These are phyloP conservation scores for Stenichneumon culpator DNA, from an alignment of 2,888 invertebrate genomes.

Conservation along the genomic window DNA sequence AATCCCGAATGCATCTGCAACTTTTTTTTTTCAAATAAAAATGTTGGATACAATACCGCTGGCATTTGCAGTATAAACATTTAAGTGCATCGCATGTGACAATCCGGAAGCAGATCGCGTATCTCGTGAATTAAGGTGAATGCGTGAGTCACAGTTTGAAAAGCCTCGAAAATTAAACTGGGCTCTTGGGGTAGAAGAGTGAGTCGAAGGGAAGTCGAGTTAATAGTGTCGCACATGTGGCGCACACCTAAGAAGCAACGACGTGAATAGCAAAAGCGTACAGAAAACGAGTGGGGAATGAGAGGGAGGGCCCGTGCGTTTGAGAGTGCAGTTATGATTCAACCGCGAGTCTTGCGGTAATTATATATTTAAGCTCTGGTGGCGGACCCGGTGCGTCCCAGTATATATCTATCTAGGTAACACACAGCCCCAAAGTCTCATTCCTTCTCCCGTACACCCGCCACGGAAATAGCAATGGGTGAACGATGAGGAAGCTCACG, in stretches of 20 bases:
- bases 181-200: not conserved
- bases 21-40: not conserved
- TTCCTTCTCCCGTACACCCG: slow-evolving; percentile 24
- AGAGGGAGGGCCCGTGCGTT: slow-evolving; percentile 40
- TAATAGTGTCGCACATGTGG: slow-evolving; percentile 65
- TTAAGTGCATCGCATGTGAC: not conserved
- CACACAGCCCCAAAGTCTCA: slow-evolving; percentile 42
- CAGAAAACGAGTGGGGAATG: slow-evolving; percentile 40
- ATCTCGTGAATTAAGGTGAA: slow-evolving; percentile 55
- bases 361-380: slow-evolving; percentile 68
- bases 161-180: slow-evolving; percentile 55
- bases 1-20: not conserved
- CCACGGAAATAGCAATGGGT: slow-evolving; percentile 65
- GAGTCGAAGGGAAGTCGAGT: slow-evolving; percentile 35
- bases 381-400: slow-evolving; percentile 30
- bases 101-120: slow-evolving; percentile 47
- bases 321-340: slow-evolving; percentile 71
- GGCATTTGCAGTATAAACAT: not conserved
- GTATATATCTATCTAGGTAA: slow-evolving; percentile 57
- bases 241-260: slow-evolving; percentile 62
- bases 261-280: slow-evolving; percentile 58
- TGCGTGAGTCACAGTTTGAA: slow-evolving; percentile 59
- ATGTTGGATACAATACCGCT: not conserved
- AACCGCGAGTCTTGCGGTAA: slow-evolving; percentile 68
- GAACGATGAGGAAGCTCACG: slow-evolving; percentile 62